Conservation (phyloP, 30 jellyfish, hydroid and myxozoan genomes). For the Sanderia malayensis region DNA sequence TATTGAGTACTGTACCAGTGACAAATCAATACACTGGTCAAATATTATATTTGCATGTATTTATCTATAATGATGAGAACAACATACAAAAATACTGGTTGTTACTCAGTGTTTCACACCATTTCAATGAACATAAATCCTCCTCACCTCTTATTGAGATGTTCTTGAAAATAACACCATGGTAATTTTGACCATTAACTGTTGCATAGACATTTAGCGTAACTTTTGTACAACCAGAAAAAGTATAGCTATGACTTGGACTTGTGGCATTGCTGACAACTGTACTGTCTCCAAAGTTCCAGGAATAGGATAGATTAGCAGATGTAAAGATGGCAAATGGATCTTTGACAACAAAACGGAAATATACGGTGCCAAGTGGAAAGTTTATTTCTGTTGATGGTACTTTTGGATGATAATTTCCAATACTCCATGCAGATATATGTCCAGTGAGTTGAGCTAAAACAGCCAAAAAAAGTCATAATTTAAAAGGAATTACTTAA, state of each 20-base stretch:
- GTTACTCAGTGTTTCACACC: no score
- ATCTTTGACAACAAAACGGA: not conserved
- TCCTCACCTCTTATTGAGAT: slow-evolving; percentile 2
- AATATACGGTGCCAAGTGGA: not conserved
- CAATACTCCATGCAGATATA: not conserved
- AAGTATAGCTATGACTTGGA: not conserved
- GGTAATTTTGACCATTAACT: not conserved
- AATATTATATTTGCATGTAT: no score
- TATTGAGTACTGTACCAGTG: no score
- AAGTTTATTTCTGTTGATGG: slow-evolving; percentile 8
- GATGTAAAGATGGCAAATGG: not conserved
- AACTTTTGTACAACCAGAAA: not conserved
- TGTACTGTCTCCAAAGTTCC: slow-evolving; percentile 4
- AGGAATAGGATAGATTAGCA: not conserved
- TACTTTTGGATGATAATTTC: not conserved
- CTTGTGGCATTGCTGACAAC: not conserved
- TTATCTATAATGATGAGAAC: no score
- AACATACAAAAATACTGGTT: no score
- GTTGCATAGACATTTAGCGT: not conserved
- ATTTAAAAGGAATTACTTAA: no score
- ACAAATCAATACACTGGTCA: no score
- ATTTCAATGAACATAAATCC: no score
- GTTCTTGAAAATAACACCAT: not conserved
- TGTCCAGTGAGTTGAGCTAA: slow-evolving; percentile 49
- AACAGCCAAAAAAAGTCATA: no score